Evolutionary conservation across 2,888 invertebrate genomes (phyloP).

Genomic region (Dasypogon diadema): DNA sequence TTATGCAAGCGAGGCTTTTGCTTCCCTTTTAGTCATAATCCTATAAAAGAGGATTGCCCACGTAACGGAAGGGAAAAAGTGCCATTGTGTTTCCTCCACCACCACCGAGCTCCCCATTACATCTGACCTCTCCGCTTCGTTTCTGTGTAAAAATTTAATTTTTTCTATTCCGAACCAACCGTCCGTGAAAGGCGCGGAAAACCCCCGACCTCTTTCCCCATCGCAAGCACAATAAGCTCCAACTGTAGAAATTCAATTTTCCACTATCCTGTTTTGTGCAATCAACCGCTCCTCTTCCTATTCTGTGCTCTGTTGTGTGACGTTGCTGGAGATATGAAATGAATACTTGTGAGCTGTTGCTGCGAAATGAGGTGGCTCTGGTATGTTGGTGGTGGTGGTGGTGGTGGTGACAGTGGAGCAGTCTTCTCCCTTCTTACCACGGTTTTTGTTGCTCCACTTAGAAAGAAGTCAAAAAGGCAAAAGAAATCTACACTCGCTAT

Average conservation of each 20-base stretch:
- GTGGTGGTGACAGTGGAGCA: too few species aligned
- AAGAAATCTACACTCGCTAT: constrained; percentile 12
- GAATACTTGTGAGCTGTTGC: too few species aligned
- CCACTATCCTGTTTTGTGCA: constrained; percentile 19
- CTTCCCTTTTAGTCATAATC: constrained; percentile 42
- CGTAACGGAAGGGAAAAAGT: constrained; percentile 41
- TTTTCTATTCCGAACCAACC: constrained; percentile 9
- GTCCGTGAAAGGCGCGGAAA: constrained; percentile 26
- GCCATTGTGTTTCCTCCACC: constrained; percentile 14
- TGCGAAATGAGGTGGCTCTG: too few species aligned
- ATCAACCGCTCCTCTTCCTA: constrained; percentile 30
- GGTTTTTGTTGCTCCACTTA: too few species aligned
- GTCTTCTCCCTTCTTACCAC: too few species aligned
- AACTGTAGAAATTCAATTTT: not conserved
- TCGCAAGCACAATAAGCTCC: not conserved
- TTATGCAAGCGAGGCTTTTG: constrained; percentile 38
- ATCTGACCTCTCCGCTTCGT: not conserved
- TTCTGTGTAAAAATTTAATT: constrained; percentile 10
- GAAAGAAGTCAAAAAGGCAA: not conserved
- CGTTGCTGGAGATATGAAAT: too few species aligned
- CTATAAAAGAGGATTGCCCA: constrained; percentile 45
- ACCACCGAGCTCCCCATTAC: not conserved
- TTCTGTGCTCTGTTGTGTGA: constrained; percentile 20
- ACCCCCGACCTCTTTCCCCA: not conserved
- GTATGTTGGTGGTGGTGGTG: too few species aligned